Percentiles rank a stretch among this genome's conserved stretches.
phyloP scores from a whole-genome alignment of 2,113 vertebrate genomes.

The Tenrec ecaudatus region DNA sequence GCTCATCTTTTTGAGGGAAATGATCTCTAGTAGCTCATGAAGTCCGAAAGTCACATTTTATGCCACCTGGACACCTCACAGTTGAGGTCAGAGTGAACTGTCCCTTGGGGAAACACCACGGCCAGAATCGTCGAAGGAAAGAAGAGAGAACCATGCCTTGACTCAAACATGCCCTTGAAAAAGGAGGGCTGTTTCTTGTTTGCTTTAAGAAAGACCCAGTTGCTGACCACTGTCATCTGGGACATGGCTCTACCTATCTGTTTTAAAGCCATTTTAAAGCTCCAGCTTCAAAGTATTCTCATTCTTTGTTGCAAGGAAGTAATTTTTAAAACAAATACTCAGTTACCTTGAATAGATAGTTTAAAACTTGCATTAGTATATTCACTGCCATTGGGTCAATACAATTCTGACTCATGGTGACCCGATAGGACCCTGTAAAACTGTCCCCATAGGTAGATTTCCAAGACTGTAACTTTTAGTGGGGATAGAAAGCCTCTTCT shows the following conservation, averaged over 20 bases:
- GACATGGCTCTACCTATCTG: neutral
- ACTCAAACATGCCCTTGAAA: neutral
- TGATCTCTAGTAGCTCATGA: neutral
- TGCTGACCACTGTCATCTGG: neutral
- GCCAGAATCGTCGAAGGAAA: constrained; percentile 26
- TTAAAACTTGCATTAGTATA: constrained; percentile 10
- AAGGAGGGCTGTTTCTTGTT: neutral
- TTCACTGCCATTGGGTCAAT: too few relatives aligned
- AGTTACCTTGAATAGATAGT: neutral
- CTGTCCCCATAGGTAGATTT: too few relatives aligned
- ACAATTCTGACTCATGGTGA: too few relatives aligned
- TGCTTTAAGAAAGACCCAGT: neutral
- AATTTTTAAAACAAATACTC: constrained; percentile 43
- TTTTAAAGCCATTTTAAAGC: neutral
- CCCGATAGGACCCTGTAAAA: too few relatives aligned
- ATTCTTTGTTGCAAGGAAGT: neutral
- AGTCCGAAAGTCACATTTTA: neutral
- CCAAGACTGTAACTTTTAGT: too few relatives aligned
- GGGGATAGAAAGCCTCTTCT: too few relatives aligned
- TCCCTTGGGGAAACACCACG: neutral
- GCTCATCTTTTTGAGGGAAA: neutral
- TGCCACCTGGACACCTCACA: neutral
- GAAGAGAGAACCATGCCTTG: neutral
- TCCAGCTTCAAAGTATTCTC: constrained; percentile 9
- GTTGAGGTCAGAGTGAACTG: neutral